Conservation (phyloP, 2,113 vertebrate species). For the Elaphurus davidianus region DNA sequence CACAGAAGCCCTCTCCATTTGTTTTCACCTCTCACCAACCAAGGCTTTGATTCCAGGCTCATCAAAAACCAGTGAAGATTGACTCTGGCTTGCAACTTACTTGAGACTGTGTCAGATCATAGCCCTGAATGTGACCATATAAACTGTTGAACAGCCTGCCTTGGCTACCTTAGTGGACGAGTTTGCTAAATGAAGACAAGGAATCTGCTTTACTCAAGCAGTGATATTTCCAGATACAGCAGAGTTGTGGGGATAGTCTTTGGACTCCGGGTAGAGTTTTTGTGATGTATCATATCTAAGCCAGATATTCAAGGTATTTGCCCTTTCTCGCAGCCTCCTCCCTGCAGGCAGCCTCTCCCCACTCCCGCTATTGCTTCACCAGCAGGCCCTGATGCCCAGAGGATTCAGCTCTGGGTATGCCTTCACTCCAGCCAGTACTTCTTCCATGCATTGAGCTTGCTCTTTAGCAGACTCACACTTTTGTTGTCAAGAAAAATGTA, state of each 20-base stretch:
- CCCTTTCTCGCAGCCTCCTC: background rate
- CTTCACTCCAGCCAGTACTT: background rate
- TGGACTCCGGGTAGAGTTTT: background rate
- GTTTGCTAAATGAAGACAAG: background rate
- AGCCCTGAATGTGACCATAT: background rate
- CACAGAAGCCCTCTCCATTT: background rate
- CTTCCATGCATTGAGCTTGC: background rate
- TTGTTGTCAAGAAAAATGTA: background rate
- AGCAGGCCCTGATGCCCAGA: background rate
- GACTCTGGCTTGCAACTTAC: background rate
- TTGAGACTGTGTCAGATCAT: background rate
- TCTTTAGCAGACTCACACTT: background rate
- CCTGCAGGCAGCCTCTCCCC: background rate
- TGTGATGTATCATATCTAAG: background rate
- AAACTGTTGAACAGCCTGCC: background rate
- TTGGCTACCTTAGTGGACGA: background rate
- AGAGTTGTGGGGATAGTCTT: background rate
- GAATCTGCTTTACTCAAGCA: background rate
- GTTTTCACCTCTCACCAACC: background rate
- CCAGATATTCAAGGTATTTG: background rate
- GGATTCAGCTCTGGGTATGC: background rate
- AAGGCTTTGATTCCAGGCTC: background rate
- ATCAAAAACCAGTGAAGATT: background rate
- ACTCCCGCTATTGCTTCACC: background rate
- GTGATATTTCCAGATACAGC: conserved; percentile 29